phyloP scores from a whole-genome alignment of 2,113 vertebrate genomes.

The Delphinapterus leucas region DNA sequence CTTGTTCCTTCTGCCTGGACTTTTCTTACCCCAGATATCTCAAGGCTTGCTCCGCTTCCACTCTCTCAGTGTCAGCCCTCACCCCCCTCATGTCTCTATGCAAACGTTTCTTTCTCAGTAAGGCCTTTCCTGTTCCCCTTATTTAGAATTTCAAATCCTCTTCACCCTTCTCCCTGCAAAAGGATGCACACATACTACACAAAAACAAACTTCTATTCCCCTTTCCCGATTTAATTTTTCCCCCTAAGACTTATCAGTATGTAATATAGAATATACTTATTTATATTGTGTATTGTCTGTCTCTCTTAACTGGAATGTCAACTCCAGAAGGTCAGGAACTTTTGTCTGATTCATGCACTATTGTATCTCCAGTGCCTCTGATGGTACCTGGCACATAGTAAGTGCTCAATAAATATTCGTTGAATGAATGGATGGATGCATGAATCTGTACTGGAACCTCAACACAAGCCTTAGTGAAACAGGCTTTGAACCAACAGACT shows the following conservation, averaged over 20 bases:
- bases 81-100: background rate
- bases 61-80: background rate
- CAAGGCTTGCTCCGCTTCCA: background rate
- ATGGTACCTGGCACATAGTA: background rate
- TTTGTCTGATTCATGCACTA: background rate
- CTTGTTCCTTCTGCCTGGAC: background rate
- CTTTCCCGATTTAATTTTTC: background rate
- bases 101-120: background rate
- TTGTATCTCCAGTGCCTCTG: background rate
- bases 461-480: background rate
- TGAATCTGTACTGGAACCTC: background rate
- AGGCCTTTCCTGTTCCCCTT: background rate
- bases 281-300: background rate
- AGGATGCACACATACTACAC: background rate
- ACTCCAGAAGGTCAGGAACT: background rate
- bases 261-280: background rate
- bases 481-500: background rate
- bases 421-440: background rate
- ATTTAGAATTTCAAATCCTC: conserved; percentile 2
- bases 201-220: background rate
- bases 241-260: background rate
- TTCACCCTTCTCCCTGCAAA: background rate
- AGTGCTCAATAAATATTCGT: background rate
- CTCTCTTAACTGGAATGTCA: background rate
- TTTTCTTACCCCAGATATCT: background rate